Conservation (phyloP, 2,113 vertebrate species). For the Sula dactylatra region DNA sequence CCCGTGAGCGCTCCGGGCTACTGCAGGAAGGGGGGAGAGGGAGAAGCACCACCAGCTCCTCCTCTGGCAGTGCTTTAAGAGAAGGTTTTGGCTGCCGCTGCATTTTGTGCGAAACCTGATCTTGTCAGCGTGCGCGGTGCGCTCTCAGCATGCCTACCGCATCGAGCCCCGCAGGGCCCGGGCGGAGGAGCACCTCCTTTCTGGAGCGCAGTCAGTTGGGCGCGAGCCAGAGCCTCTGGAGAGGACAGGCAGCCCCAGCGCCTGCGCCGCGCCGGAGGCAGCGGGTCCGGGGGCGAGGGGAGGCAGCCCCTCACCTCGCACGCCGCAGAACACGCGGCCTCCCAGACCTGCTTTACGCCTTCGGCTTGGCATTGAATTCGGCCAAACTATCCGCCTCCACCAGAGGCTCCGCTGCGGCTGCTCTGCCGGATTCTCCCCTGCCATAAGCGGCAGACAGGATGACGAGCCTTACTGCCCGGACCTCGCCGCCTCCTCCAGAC, state of each 20-base stretch:
- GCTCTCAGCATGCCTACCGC: slow-evolving; percentile 22
- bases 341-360: rapidly evolving
- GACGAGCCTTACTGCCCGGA: background rate
- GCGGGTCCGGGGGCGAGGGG: rapidly evolving
- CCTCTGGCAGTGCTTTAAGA: background rate
- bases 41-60: background rate
- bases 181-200: background rate
- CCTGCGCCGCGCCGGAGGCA: rapidly evolving
- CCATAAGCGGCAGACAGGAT: too few species aligned
- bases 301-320: background rate
- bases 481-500: too few species aligned
- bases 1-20: background rate
- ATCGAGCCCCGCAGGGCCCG: background rate
- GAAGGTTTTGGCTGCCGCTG: slow-evolving; percentile 26
- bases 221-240: background rate
- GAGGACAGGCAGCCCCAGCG: background rate
- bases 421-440: background rate
- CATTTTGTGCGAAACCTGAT: slow-evolving; percentile 32
- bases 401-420: background rate
- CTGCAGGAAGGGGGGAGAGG: background rate
- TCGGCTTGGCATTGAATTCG: rapidly evolving
- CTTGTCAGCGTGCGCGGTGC: background rate
- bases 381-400: rapidly evolving
- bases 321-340: rapidly evolving
- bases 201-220: background rate